A percentile compares a stretch with the other conserved stretches of the same genome.
phyloP scores from a whole-genome alignment of 1,140 invertebrate genomes.

The Euura saliciscinereae region DNA sequence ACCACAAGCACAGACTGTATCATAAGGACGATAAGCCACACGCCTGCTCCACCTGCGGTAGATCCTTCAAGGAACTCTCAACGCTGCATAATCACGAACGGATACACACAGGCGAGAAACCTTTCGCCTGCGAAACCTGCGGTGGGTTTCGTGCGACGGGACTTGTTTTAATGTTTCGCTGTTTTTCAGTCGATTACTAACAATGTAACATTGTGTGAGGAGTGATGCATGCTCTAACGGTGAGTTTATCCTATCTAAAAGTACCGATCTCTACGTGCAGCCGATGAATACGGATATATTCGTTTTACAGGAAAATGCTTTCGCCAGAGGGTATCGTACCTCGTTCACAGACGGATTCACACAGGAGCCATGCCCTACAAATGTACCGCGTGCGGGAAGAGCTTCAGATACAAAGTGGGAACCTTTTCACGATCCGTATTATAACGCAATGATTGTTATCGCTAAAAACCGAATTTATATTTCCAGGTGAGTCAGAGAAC shows the following conservation, averaged over 20 bases:
- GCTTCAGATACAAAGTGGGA: constrained; percentile 80
- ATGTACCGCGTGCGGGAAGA: constrained; percentile 81
- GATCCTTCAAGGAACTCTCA: constrained; percentile 87
- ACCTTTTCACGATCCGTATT: constrained; percentile 10
- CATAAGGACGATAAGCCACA: constrained; percentile 87
- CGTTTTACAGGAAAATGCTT: constrained; percentile 79
- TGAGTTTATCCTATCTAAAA: constrained; percentile 15
- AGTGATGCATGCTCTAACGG: constrained; percentile 25
- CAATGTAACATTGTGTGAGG: constrained; percentile 10
- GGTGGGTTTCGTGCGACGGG: constrained; percentile 66
- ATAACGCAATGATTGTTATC: constrained; percentile 2
- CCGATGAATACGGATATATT: not conserved
- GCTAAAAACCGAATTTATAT: constrained; percentile 3
- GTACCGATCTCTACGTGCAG: constrained; percentile 30
- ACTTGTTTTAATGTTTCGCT: constrained; percentile 6
- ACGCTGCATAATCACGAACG: constrained; percentile 87
- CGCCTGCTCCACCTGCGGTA: constrained; percentile 76
- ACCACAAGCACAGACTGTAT: constrained; percentile 87
- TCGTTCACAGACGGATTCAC: constrained; percentile 84
- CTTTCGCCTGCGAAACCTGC: constrained; percentile 89
- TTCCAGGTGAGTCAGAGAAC: constrained; percentile 77
- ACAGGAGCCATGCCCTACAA: constrained; percentile 84
- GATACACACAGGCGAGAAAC: constrained; percentile 90
- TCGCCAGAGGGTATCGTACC: constrained; percentile 82
- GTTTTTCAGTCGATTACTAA: constrained; percentile 9